Base-by-base conservation (phyloP, 30 jellyfish, hydroid and myxozoan species). In the Aurelia aurita region DNA sequence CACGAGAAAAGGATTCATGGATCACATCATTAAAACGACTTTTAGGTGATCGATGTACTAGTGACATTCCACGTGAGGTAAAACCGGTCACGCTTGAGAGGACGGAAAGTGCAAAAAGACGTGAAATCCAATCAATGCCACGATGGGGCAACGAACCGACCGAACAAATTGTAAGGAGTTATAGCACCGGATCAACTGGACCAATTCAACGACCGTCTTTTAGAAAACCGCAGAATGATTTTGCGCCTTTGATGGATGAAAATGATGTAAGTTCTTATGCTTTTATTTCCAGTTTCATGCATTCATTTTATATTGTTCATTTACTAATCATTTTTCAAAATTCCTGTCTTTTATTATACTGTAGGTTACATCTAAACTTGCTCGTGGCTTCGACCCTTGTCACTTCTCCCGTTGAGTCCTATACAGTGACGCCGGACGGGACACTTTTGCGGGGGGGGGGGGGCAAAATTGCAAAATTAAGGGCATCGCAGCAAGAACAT, bases 1-100 rank as follows among this genome's bases (percentile, higher is more conserved):
- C 98, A 18, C 94, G 95, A 15, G 98, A 93, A 63, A 93, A 93
- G 67, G 98, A 93, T 77, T 79, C 93, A 0, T 94, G 99, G 99
- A 88, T 94, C 92, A 43, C 84, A 34, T 89, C 97, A 39, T 49
- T 88, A 58, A 94, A 94, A 60, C 58, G 90, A 63, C 61, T 88
- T 68, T 59, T 94, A 10, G 96, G 88, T 16, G 97, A 87, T 26
- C 87, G 97, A 28, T 93, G 92, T 51, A 66, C 58, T 31, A 77
- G 74, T 51, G 90, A 66, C 0, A 67, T 69, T 28, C 96, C 84
- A 60, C 84, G 82, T 3, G 64, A 57, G 22, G 64, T 58, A 35
- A 77, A 93, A 34, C 72, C 90, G 15, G 89, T 90, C 49, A 85
- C 90, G 18, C 74, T 91, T 54, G 98, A 93, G 59, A 66, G 98